phyloP scores from a whole-genome alignment of 2,797 vertebrate genomes.

The Orientallactaga sibirica region DNA sequence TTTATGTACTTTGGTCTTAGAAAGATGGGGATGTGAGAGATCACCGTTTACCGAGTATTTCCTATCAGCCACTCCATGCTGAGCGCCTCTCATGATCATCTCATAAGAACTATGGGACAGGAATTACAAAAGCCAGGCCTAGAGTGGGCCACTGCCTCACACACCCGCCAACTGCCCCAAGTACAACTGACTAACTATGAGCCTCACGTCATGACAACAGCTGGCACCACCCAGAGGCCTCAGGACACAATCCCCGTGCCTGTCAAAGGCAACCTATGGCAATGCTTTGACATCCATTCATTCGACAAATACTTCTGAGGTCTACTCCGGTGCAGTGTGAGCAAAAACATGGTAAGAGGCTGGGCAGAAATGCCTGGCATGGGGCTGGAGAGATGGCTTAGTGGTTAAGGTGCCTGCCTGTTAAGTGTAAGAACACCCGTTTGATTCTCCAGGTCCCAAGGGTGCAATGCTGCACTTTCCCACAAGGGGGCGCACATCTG shows the following conservation, averaged over 20 bases:
- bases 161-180: neutral
- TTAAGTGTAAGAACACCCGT: too few species aligned
- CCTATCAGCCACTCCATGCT: neutral
- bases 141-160: neutral
- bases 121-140: neutral
- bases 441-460: too few species aligned
- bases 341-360: neutral
- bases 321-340: rapidly evolving
- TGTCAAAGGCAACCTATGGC: neutral
- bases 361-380: too few species aligned
- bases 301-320: neutral
- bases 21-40: neutral
- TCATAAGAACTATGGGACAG: neutral
- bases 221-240: neutral
- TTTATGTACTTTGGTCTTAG: neutral
- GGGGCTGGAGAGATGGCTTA: too few species aligned
- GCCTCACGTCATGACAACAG: neutral
- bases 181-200: neutral
- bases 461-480: too few species aligned
- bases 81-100: neutral
- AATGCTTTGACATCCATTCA: neutral
- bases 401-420: too few species aligned
- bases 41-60: neutral
- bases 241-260: neutral
- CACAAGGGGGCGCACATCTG: too few species aligned